phyloP scores from a whole-genome alignment of 2,888 invertebrate species.

The Anodontia alba region DNA sequence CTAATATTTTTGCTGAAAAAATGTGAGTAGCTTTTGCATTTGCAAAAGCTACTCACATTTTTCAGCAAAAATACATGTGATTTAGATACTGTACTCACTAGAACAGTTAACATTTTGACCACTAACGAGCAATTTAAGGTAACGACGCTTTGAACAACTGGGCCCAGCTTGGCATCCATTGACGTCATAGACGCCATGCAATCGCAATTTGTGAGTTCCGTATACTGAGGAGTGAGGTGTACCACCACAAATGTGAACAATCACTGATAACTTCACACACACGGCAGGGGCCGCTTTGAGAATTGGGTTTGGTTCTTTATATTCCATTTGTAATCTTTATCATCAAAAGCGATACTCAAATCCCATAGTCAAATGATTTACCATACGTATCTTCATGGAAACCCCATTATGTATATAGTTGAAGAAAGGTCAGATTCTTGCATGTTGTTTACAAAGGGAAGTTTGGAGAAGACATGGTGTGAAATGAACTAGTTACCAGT shows the following conservation, averaged over 20 bases:
- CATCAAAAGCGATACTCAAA: not conserved
- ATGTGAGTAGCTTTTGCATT: no score
- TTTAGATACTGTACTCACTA: no score
- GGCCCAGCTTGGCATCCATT: no score
- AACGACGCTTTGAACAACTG: no score
- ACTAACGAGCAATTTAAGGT: no score
- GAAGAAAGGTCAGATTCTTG: not conserved
- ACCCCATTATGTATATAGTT: not conserved
- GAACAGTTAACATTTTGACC: no score
- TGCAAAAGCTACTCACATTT: no score
- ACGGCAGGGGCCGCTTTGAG: not conserved
- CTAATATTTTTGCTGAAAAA: no score
- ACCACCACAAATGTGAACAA: not conserved
- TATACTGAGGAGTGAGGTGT: no score
- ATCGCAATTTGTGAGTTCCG: no score
- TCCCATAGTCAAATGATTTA: constrained; percentile 3
- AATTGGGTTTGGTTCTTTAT: not conserved
- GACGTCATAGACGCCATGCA: no score
- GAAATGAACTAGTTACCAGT: not conserved
- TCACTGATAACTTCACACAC: not conserved
- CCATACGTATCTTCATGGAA: not conserved
- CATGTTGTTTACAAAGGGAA: not conserved
- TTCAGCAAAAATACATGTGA: no score
- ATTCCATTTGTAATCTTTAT: not conserved
- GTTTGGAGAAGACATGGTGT: not conserved